Conservation (phyloP, 2,113 vertebrate genomes). For the Zosterops pallidus region DNA sequence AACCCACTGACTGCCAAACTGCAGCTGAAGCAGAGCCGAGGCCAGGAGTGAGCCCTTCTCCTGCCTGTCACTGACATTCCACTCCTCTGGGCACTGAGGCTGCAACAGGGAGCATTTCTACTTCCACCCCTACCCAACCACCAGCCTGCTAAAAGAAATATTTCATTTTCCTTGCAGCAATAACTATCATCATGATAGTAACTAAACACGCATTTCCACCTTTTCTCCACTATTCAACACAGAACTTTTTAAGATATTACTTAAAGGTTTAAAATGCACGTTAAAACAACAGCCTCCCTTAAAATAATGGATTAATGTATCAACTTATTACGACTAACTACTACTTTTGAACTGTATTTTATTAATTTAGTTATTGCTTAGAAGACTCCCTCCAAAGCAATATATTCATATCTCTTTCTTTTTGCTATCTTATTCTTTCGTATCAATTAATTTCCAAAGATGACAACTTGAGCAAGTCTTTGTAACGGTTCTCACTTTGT, state of each 20-base stretch:
- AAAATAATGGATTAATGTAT: background rate
- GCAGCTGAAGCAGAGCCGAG: background rate
- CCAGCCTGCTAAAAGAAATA: background rate
- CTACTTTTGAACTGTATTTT: background rate
- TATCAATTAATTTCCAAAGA: slow-evolving; percentile 48
- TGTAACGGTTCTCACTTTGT: slow-evolving; percentile 2
- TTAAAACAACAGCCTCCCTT: background rate
- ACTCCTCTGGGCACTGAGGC: background rate
- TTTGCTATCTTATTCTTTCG: slow-evolving; percentile 18
- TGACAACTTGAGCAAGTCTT: slow-evolving; percentile 22
- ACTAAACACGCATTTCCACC: background rate
- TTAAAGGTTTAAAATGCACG: background rate
- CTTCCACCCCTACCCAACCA: background rate
- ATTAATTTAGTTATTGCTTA: background rate
- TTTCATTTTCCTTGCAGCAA: background rate
- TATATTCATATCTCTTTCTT: background rate
- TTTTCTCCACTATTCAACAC: background rate
- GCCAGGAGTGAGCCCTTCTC: fast-evolving
- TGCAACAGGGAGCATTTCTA: background rate
- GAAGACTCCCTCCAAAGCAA: background rate
- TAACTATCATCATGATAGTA: background rate
- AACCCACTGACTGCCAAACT: background rate
- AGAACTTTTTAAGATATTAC: background rate
- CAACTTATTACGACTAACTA: background rate
- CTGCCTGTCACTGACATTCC: fast-evolving